Evolutionary conservation across 1,140 invertebrate species (phyloP).

Genomic region (Myzus persicae): DNA sequence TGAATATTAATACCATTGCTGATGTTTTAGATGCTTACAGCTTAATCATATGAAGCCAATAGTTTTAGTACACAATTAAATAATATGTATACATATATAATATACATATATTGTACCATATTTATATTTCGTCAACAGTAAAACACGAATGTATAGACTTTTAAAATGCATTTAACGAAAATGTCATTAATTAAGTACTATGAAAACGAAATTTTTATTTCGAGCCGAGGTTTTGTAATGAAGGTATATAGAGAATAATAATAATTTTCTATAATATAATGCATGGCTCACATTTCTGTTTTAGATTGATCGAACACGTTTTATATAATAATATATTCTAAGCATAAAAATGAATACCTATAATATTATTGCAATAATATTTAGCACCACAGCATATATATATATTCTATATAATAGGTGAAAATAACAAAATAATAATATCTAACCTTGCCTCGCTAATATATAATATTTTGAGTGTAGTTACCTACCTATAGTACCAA

Average conservation of each 20-base stretch:
- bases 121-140: neutral
- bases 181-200: neutral
- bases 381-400: neutral
- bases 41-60: neutral
- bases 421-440: constrained; percentile 6
- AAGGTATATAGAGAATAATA: neutral
- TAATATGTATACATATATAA: neutral
- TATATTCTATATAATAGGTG: neutral
- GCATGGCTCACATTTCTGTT: neutral
- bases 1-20: neutral
- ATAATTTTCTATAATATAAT: neutral
- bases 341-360: neutral
- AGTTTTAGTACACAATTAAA: neutral
- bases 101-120: neutral
- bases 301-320: neutral
- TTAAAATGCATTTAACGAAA: neutral
- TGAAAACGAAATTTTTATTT: neutral
- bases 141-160: neutral
- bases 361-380: neutral
- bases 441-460: neutral
- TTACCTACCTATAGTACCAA: too few relatives aligned
- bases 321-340: neutral
- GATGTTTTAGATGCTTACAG: neutral
- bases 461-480: neutral
- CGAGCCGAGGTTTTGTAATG: neutral